These are phyloP conservation scores for Baronia brevicornis DNA, from an alignment of 2,888 invertebrate genomes.

Conservation along the genomic window DNA sequence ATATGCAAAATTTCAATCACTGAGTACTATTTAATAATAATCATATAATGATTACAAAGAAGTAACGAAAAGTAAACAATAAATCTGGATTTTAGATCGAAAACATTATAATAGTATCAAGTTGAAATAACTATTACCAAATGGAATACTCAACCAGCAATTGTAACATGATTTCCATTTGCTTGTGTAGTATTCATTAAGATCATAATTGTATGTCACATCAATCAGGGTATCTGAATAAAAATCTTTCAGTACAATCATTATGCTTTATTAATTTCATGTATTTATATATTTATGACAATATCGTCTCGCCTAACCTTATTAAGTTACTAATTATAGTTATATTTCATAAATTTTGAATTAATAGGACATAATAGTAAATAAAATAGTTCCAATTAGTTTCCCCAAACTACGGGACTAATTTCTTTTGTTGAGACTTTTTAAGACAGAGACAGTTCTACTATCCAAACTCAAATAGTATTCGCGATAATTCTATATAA, in stretches of 20 bases:
- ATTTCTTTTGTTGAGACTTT: constrained; percentile 36
- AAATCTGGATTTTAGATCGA: no score
- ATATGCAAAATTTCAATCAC: no score
- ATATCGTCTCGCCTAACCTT: constrained; percentile 77
- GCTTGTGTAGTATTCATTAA: no score
- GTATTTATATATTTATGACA: constrained; percentile 78
- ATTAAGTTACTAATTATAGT: constrained; percentile 74
- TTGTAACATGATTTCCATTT: no score
- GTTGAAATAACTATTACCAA: no score
- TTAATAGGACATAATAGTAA: constrained; percentile 73
- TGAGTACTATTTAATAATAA: no score
- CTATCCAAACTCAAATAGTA: constrained; percentile 60
- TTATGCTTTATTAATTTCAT: constrained; percentile 77
- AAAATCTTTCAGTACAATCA: constrained; percentile 70
- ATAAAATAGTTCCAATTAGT: constrained; percentile 63
- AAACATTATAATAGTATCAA: no score
- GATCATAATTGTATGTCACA: no score
- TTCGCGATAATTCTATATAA: constrained; percentile 48
- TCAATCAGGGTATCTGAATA: constrained; percentile 29
- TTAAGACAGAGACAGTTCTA: constrained; percentile 51
- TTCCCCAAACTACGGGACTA: constrained; percentile 51
- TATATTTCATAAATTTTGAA: constrained; percentile 74
- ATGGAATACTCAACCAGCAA: no score
- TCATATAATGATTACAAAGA: no score
- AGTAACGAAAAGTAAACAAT: no score